Evolutionary conservation across 2,888 invertebrate species (phyloP).

Genomic region (Drosophila stalkeri): DNA sequence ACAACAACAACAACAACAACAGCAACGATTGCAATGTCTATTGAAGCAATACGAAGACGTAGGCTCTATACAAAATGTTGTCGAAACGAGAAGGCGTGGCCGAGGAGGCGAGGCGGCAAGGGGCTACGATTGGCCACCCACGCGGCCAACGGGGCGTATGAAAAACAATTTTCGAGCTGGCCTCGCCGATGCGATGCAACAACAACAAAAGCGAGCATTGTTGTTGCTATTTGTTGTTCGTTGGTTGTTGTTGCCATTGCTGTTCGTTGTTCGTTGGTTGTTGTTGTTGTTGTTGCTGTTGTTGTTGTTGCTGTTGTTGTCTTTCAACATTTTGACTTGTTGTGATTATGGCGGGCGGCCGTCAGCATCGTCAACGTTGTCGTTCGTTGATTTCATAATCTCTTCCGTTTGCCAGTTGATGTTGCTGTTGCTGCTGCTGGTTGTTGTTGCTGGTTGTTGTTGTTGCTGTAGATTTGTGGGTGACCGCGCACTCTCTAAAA

Average conservation of each 20-base stretch:
- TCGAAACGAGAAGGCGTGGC: conserved; percentile 5
- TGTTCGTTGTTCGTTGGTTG: too few species aligned
- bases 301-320: conserved; percentile 36
- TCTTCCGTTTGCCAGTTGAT: conserved; percentile 63
- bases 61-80: conserved; percentile 16
- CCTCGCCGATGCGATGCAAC: conserved; percentile 25
- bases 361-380: conserved; percentile 50
- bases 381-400: conserved; percentile 76
- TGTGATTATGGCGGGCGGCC: conserved; percentile 68
- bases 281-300: conserved; percentile 13
- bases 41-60: conserved; percentile 34
- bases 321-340: conserved; percentile 74
- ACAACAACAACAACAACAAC: conserved; percentile 1
- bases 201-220: conserved; percentile 51
- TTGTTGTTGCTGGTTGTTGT: conserved; percentile 36
- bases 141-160: conserved; percentile 68
- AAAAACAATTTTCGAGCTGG: conserved; percentile 58
- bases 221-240: conserved; percentile 27
- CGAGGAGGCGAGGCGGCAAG: not conserved
- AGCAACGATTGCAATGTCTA: conserved; percentile 26
- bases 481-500: conserved; percentile 82
- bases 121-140: conserved; percentile 56
- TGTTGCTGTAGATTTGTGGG: conserved; percentile 73
- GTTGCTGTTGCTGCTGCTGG: conserved; percentile 1
- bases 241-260: conserved; percentile 5